phyloP scores from a whole-genome alignment of 2,113 vertebrate genomes.

The Rhinichthys klamathensis region DNA sequence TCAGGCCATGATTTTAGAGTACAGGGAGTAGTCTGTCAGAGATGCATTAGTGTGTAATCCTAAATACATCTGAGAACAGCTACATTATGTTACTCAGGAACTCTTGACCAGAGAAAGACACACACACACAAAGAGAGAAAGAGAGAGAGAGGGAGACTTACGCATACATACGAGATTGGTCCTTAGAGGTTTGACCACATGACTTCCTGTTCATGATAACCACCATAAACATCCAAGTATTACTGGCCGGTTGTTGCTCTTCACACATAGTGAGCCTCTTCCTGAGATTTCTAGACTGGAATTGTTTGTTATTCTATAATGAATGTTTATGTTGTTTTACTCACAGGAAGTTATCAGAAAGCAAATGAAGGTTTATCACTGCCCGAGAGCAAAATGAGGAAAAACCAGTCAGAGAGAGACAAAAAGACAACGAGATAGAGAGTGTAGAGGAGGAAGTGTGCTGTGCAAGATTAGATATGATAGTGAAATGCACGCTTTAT shows the following conservation, averaged over 20 bases:
- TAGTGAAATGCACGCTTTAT: conserved; percentile 53
- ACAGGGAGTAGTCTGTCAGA: neutral
- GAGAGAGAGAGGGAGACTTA: neutral
- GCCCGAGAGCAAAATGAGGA: conserved; percentile 50
- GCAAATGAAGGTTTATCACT: neutral
- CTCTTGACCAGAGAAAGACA: neutral
- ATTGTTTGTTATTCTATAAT: conserved; percentile 31
- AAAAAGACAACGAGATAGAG: neutral
- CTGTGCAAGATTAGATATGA: conserved; percentile 61
- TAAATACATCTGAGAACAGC: neutral
- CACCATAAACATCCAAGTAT: conserved; percentile 39
- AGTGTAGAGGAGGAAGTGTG: conserved; percentile 38
- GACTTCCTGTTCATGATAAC: conserved; percentile 34
- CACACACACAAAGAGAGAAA: neutral
- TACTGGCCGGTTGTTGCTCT: neutral
- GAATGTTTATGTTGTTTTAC: conserved; percentile 8
- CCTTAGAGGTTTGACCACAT: conserved; percentile 38
- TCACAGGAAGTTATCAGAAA: neutral
- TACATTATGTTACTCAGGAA: neutral
- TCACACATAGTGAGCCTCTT: conserved; percentile 33
- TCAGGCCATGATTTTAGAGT: neutral
- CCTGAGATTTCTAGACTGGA: conserved; percentile 4
- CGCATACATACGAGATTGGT: conserved; percentile 35
- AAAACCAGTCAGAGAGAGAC: conserved; percentile 19
- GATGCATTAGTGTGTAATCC: neutral